A percentile compares a stretch with the other conserved stretches of the same genome.
Evolutionary conservation across 2,113 vertebrate species (phyloP).

Genomic region (Pimephales promelas): DNA sequence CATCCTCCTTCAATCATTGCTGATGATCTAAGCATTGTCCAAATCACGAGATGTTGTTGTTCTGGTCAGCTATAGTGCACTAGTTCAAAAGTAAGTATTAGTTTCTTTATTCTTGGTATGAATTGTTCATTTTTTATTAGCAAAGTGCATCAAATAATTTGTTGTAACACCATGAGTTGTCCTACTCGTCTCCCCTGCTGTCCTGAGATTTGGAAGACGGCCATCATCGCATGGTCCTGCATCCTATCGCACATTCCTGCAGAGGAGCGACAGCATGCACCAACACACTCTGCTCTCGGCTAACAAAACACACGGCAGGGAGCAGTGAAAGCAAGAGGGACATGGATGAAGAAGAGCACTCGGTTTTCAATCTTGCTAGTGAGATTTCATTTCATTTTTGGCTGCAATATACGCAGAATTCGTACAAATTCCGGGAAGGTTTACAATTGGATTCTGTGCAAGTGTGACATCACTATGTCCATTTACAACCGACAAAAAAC

Average conservation of each 20-base stretch:
- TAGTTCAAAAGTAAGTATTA: background rate
- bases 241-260: slow-evolving; percentile 52
- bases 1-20: background rate
- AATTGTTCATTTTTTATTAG: background rate
- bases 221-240: slow-evolving; percentile 41
- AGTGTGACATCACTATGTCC: background rate
- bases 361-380: background rate
- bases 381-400: background rate
- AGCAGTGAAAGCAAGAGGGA: slow-evolving; percentile 33
- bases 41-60: background rate
- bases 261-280: slow-evolving; percentile 45
- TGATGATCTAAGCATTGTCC: background rate
- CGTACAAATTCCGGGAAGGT: background rate
- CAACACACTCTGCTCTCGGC: slow-evolving; percentile 47
- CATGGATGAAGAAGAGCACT: slow-evolving; percentile 18
- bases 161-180: background rate
- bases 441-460: background rate
- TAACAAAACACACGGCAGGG: slow-evolving; percentile 49
- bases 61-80: background rate
- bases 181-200: slow-evolving; percentile 20
- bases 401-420: background rate
- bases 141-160: background rate
- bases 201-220: slow-evolving; percentile 45
- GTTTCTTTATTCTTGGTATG: background rate
- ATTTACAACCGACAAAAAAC: background rate